A percentile compares a stretch with the other conserved stretches of the same genome.
Conservation (phyloP, 1,140 invertebrate species). For the Lepidotrigona ventralis region DNA sequence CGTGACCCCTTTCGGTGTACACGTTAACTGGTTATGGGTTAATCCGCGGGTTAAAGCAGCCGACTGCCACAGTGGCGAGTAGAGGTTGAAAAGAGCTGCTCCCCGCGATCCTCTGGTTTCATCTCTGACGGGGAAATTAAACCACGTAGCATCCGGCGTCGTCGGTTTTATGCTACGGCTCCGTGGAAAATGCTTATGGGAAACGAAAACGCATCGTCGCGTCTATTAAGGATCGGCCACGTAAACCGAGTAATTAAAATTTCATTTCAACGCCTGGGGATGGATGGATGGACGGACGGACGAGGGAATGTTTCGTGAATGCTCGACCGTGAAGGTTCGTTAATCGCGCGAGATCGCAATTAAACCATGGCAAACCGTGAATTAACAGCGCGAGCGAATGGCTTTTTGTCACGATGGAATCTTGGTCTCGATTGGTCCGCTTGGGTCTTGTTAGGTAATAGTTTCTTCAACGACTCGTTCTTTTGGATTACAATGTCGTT, state of each 20-base stretch:
- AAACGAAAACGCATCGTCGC: neutral
- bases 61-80: neutral
- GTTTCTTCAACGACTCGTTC: neutral
- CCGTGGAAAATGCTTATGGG: constrained; percentile 2
- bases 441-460: neutral
- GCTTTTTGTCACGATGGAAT: neutral
- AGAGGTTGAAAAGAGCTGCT: constrained; percentile 54
- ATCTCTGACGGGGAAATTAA: constrained; percentile 47
- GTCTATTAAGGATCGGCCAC: neutral
- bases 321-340: neutral
- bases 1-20: constrained; percentile 33
- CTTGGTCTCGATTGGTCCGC: neutral
- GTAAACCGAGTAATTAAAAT: constrained; percentile 29
- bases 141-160: neutral
- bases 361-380: neutral
- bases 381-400: neutral
- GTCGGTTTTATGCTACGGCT: no score
- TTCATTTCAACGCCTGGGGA: neutral
- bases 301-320: neutral
- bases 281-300: no score
- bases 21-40: constrained; percentile 42
- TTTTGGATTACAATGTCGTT: neutral
- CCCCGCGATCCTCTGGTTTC: constrained; percentile 16
- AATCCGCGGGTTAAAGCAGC: constrained; percentile 49
- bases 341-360: neutral